Base-by-base conservation (phyloP, 2,888 invertebrate species). In the Xestia ashworthii region DNA sequence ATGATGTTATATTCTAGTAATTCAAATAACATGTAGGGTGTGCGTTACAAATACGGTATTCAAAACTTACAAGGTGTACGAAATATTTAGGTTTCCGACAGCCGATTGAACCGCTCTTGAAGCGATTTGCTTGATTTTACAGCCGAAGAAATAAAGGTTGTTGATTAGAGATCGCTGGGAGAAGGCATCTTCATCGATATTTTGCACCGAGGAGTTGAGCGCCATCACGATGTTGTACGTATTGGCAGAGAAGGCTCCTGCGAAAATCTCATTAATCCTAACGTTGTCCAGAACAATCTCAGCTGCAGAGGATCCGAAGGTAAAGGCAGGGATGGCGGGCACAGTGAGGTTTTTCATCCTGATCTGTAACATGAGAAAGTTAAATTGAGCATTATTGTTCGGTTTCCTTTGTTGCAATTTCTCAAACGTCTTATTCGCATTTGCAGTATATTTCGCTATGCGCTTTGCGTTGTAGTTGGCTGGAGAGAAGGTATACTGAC, bases 221-320 rank as follows among this genome's bases (percentile, higher is more conserved):
- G 98, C 97, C 86, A 95, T 94, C 14, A 98, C 97, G 70, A 97
- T 95, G 83, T 97, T 97, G 89, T 98, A 97, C 64, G 97, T 97
- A 88, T 97, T 97, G 3, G 98, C 97, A 72, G 97, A 97, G 90
- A 98, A 98, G 0, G 98, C 98, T 70, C 97, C 97, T 58, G 96
- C 94, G 38, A 97, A 95, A 66, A 98, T 97, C 16, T 96, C 95
- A 58, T 96, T 95, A 22, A 98, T 97, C 86, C 95, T 94, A 68
- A 96, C 93, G 1, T 89, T 85, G 80, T 97, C 95, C 93, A 98
- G 94, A 50, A 95, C 94, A 55, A 98, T 96, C 83, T 97, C 97
- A 32, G 97, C 97, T 14, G 97, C 97, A 1, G 97, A 97, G 4
- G 98, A 97, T 50, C 97, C 97, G 89, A 98, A 98, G 0, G 97